Base-by-base conservation (phyloP, 1,140 invertebrate genomes). In the Megathymus violae region DNA sequence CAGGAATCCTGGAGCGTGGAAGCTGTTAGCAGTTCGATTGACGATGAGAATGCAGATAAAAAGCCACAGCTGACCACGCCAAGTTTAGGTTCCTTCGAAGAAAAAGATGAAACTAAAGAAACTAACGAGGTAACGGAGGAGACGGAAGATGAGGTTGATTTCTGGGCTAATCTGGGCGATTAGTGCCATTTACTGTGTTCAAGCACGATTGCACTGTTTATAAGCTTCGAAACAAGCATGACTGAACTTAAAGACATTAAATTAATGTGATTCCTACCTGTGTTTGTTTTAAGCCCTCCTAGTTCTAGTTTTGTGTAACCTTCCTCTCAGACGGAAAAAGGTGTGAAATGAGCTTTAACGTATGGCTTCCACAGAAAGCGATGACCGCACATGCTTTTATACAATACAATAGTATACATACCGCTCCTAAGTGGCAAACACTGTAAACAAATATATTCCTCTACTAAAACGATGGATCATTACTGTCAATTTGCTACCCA, bases 81-180 rank as follows among this genome's bases (percentile, higher is more conserved):
- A 9, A 82, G 82, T 69, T 68, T 85, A 38, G 80, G 76, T 54
- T 88, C 89, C 16, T 88, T 91, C 69, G 88, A 91, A 66, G 81
- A 86, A 69, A 85, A 76, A 71, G 65, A 70, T 19, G 79, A 80
- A 31, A 59, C 72, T 22, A 82, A 80, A 70, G 78, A 82, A 48
- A 71, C 71, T 36, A 75, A 80, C 64, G 80, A 88, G 82, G 84
- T 84, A 83, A 80, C 72, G 27, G 72, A 77, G 59, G 82, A 85
- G 64, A 80, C 86, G 31, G 81, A 85, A 64, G 85, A 84, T 50
- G 71, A 86, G 52, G 71, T 84, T 76, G 88, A 88, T 83, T 86
- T 91, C 83, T 91, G 89, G 83, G 78, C 80, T 78, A 84, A 84
- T 72, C 78, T 80, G 65, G 82, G 67, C 76, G 82, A 89, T 78